A percentile compares a stretch with the other conserved stretches of the same genome.
Evolutionary conservation across 1,140 invertebrate genomes (phyloP).

Genomic region (Ectropis grisescens): DNA sequence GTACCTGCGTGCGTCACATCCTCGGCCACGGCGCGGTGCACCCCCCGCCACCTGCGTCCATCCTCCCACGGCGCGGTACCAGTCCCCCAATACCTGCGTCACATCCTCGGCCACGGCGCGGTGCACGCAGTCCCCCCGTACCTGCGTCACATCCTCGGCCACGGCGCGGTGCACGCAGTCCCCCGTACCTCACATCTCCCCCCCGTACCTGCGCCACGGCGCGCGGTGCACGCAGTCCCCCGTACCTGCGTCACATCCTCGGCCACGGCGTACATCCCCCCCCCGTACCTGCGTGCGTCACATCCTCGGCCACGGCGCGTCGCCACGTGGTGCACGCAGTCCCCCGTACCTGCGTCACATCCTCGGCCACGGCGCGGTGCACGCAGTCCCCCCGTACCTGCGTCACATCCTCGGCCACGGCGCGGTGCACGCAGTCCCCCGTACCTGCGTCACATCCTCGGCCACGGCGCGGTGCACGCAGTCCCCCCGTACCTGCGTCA

Average conservation of each 20-base stretch:
- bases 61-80: constrained; percentile 93
- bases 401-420: constrained; percentile 92
- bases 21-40: constrained; percentile 92
- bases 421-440: constrained; percentile 94
- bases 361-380: constrained; percentile 90
- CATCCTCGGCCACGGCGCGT: constrained; percentile 76
- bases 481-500: constrained; percentile 81
- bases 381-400: constrained; percentile 88
- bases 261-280: constrained; percentile 93
- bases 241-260: constrained; percentile 83
- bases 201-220: constrained; percentile 89
- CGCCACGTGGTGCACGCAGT: no score
- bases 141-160: constrained; percentile 92
- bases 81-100: no score
- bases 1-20: constrained; percentile 97
- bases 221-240: constrained; percentile 96
- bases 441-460: constrained; percentile 83
- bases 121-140: constrained; percentile 78
- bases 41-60: constrained; percentile 79
- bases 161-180: constrained; percentile 97
- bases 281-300: constrained; percentile 87
- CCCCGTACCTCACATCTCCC: constrained; percentile 86
- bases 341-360: constrained; percentile 82
- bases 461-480: constrained; percentile 95
- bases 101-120: constrained; percentile 92